phyloP scores from a whole-genome alignment of 2,888 invertebrate species.

The Amblyjoppa fuscipennis region DNA sequence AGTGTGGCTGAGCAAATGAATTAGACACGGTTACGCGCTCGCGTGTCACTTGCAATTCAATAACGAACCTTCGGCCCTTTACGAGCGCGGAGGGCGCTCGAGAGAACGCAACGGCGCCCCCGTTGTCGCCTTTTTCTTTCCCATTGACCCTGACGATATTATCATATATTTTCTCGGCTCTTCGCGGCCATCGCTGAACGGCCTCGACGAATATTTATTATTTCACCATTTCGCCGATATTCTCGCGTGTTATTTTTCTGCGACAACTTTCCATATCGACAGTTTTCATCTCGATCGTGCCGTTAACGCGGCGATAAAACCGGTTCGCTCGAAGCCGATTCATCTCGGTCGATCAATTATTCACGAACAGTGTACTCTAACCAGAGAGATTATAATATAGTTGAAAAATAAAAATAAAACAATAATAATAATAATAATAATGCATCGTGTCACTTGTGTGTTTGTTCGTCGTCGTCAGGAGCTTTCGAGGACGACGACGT shows the following conservation, averaged over 20 bases:
- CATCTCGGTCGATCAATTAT: slow-evolving; percentile 38
- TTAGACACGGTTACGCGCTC: slow-evolving; percentile 65
- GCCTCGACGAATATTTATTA: slow-evolving; percentile 44
- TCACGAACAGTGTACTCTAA: slow-evolving; percentile 7
- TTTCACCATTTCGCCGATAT: slow-evolving; percentile 31
- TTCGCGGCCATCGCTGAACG: neutral
- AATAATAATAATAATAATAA: neutral
- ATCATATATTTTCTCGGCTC: slow-evolving; percentile 9
- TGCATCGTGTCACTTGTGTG: slow-evolving; percentile 38
- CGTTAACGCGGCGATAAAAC: slow-evolving; percentile 5
- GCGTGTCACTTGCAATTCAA: slow-evolving; percentile 69
- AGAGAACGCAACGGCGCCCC: neutral
- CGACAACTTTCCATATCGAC: slow-evolving; percentile 27
- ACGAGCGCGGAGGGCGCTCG: slow-evolving; percentile 38
- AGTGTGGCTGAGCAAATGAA: slow-evolving; percentile 61
- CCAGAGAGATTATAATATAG: neutral
- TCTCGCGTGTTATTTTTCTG: slow-evolving; percentile 62
- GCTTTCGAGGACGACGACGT: slow-evolving; percentile 99
- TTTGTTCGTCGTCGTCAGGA: slow-evolving; percentile 87
- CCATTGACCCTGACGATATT: slow-evolving; percentile 55
- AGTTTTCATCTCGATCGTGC: slow-evolving; percentile 31
- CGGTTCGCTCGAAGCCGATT: neutral
- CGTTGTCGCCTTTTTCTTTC: slow-evolving; percentile 48
- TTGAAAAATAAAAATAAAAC: neutral
- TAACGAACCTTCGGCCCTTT: slow-evolving; percentile 38